Conservation (phyloP, 2,113 vertebrate genomes). For the Atractosteus spatula region DNA sequence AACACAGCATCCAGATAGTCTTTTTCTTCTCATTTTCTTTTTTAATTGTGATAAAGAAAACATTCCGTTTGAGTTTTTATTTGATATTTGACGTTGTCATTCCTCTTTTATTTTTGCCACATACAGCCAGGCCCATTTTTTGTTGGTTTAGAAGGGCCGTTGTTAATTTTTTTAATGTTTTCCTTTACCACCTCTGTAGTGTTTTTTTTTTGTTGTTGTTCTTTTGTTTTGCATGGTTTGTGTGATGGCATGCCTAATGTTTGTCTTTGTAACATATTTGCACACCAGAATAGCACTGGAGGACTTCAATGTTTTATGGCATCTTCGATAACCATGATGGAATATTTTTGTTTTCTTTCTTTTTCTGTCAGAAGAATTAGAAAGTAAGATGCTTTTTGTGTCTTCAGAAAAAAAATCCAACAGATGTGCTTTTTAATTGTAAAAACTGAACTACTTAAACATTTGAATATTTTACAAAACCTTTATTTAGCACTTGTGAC, state of each 20-base stretch:
- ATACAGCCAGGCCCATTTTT: conserved; percentile 32
- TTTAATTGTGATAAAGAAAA: conserved; percentile 34
- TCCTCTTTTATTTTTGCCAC: conserved; percentile 57
- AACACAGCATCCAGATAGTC: conserved; percentile 27
- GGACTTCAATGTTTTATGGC: conserved; percentile 52
- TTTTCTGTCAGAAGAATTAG: conserved; percentile 34
- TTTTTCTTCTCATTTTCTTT: conserved; percentile 2
- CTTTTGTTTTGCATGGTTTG: conserved; percentile 72
- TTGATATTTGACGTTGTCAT: conserved; percentile 51
- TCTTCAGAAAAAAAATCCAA: conserved; percentile 53
- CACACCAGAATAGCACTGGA: conserved; percentile 62
- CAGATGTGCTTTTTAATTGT: conserved; percentile 74
- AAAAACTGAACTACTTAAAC: conserved; percentile 64
- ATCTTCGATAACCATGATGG: conserved; percentile 30
- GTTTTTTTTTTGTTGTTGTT: background rate
- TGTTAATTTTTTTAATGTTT: conserved; percentile 42
- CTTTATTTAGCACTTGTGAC: conserved; percentile 83
- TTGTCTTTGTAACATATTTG: conserved; percentile 58
- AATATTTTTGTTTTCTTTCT: conserved; percentile 23
- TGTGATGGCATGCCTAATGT: conserved; percentile 76
- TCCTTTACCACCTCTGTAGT: conserved; percentile 33
- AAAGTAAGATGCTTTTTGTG: conserved; percentile 56
- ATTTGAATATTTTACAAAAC: conserved; percentile 74
- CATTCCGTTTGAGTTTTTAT: conserved; percentile 62
- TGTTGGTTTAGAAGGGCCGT: conserved; percentile 65